phyloP scores from a whole-genome alignment of 2,113 vertebrate species.

The Mormyrus iriodes region DNA sequence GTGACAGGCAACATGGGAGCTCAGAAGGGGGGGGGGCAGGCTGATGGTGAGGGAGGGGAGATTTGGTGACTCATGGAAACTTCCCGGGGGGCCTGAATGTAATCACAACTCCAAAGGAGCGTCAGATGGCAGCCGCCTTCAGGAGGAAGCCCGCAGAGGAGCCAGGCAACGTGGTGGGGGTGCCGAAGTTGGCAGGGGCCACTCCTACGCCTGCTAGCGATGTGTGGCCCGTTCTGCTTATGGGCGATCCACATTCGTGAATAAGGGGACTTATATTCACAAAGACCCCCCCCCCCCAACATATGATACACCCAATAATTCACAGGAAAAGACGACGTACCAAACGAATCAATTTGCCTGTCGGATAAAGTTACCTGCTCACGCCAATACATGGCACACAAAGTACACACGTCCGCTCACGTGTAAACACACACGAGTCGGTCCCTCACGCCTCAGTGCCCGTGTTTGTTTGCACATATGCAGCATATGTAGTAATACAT shows the following conservation, averaged over 20 bases:
- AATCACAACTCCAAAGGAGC: slow-evolving; percentile 9
- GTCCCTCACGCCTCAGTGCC: neutral
- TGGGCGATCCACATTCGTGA: neutral
- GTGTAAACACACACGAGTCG: neutral
- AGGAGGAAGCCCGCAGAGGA: slow-evolving; percentile 24
- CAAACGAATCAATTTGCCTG: neutral
- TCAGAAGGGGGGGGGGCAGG: neutral
- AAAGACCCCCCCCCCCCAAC: neutral
- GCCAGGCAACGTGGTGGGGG: neutral
- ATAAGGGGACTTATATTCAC: neutral
- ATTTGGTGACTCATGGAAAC: neutral
- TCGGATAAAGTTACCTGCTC: neutral
- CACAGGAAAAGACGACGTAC: neutral
- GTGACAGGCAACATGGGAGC: neutral
- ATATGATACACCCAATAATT: neutral
- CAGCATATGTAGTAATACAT: neutral
- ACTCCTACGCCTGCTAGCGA: neutral
- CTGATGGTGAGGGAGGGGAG: neutral
- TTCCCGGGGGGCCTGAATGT: slow-evolving; percentile 13
- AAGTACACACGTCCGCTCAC: neutral
- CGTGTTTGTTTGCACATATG: neutral
- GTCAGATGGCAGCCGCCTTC: slow-evolving; percentile 12
- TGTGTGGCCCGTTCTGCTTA: neutral
- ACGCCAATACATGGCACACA: neutral
- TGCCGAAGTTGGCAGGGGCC: neutral